Percentiles rank a stretch among this genome's conserved stretches.
These are phyloP conservation scores for Ianthella basta DNA, from an alignment of 37 sponge, comb jelly and placozoan genomes.

Conservation along the genomic window DNA sequence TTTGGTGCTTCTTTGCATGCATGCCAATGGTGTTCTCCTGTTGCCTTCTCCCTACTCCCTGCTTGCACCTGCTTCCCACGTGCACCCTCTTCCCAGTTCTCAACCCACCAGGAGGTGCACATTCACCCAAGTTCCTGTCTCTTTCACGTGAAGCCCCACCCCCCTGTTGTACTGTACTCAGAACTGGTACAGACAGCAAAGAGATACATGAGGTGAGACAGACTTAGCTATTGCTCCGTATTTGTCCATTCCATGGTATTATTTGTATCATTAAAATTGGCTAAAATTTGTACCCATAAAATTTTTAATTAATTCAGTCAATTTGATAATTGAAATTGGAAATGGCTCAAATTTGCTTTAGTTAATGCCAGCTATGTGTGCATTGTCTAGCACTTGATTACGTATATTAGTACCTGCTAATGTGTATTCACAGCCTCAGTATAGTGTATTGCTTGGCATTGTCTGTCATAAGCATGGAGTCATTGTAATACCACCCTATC, in stretches of 20 bases:
- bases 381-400: too few relatives aligned
- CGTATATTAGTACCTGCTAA: too few relatives aligned
- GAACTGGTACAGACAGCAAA: constrained; percentile 85
- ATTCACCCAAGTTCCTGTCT: constrained; percentile 90
- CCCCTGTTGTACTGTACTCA: constrained; percentile 72
- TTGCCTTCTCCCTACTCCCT: background rate
- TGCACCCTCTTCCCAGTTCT: constrained; percentile 37
- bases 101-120: constrained; percentile 70
- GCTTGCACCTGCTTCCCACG: background rate
- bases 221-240: too few relatives aligned
- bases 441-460: background rate
- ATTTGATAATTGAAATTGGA: too few relatives aligned
- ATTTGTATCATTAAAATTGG: too few relatives aligned
- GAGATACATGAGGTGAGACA: constrained; percentile 92
- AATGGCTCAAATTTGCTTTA: too few relatives aligned
- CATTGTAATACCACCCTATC: background rate
- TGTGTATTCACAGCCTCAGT: too few relatives aligned
- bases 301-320: too few relatives aligned
- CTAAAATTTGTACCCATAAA: too few relatives aligned
- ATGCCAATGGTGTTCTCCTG: background rate
- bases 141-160: constrained; percentile 72
- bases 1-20: too few relatives aligned
- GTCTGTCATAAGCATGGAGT: background rate
- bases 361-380: too few relatives aligned
- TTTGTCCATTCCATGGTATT: too few relatives aligned